These are phyloP conservation scores for Stegodyphus mimosarum DNA, from an alignment of 1,140 invertebrate genomes.

Conservation along the genomic window DNA sequence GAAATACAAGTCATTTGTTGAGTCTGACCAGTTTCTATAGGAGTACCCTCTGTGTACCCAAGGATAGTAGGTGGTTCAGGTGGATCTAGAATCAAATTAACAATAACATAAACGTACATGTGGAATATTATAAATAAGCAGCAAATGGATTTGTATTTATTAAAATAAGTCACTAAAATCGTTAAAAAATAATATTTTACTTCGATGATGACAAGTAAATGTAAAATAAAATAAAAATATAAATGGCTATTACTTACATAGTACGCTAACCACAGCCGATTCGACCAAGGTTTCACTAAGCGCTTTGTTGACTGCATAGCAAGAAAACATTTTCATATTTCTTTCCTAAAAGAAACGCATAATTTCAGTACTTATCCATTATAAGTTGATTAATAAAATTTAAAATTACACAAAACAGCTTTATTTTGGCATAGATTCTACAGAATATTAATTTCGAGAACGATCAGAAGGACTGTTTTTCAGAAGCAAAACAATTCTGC, in stretches of 20 bases:
- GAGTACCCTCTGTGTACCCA: constrained; percentile 83
- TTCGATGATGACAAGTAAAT: no score
- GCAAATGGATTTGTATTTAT: no score
- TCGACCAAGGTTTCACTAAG: constrained; percentile 87
- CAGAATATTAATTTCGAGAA: no score
- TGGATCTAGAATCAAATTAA: constrained; percentile 78
- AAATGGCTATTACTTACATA: constrained; percentile 80
- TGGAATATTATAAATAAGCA: no score
- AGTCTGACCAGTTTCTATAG: constrained; percentile 84
- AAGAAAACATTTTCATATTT: constrained; percentile 82
- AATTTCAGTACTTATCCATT: neutral
- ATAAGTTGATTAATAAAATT: neutral
- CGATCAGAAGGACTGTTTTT: no score
- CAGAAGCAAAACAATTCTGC: no score
- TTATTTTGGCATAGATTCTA: no score
- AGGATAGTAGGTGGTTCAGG: constrained; percentile 88
- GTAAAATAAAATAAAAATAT: no score
- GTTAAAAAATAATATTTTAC: no score
- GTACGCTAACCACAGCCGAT: constrained; percentile 88
- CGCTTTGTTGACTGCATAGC: constrained; percentile 80
- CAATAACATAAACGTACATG: no score
- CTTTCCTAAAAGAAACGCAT: constrained; percentile 70
- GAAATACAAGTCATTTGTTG: constrained; percentile 91
- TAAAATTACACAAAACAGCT: no score
- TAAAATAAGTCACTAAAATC: no score